Base-by-base conservation (phyloP, 1,140 invertebrate species). In the Zaprionus nigranus region DNA sequence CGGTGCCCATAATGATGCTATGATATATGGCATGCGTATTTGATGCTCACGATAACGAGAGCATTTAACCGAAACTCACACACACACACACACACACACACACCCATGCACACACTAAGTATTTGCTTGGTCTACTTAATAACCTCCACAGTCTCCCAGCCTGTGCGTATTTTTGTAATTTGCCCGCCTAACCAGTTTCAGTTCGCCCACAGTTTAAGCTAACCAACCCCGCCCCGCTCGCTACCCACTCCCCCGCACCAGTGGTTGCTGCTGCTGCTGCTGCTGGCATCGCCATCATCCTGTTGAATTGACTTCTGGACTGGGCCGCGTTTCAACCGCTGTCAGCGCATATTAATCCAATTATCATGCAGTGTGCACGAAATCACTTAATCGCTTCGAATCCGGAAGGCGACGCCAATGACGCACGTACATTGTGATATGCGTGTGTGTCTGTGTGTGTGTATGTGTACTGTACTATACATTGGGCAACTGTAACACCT, bases 271-370 rank as follows among this genome's bases (percentile, higher is more conserved):
- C 15, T 57, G 26, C 15, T 57, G 26, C 15, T 76, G 60, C 61
- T 84, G 82, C 82, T 79, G 59, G 79, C 79, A 59, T 63, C 67
- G 51, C 22, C 75, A 56, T 59, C 79, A 75, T 76, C 62, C 69
- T 69, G 69, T 53, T 67, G 30, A 71, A 46, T 70, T 74, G 56
- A 63, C 63, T 63, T 51, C 61, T 77, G 58, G 24, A 28, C 66
- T 51, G 38, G 43, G 38, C 64, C 40, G 79, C 65, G 75, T 40
- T 77, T 63, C 65, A 72, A 71, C 66, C 73, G 81, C 75, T 91
- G 90, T 87, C 83, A 90, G 76, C 90, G 86, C 81, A 87, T 92
- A 81, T 87, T 92, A 92, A 92, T 92, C 90, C 90, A 92, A 92
- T 91, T 92, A 92, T 87, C 81, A 88, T 75, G 87, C 73, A 85